Percentiles rank a stretch among this genome's conserved stretches.
phyloP scores from a whole-genome alignment of 2,888 invertebrate genomes.

The Boloria selene region DNA sequence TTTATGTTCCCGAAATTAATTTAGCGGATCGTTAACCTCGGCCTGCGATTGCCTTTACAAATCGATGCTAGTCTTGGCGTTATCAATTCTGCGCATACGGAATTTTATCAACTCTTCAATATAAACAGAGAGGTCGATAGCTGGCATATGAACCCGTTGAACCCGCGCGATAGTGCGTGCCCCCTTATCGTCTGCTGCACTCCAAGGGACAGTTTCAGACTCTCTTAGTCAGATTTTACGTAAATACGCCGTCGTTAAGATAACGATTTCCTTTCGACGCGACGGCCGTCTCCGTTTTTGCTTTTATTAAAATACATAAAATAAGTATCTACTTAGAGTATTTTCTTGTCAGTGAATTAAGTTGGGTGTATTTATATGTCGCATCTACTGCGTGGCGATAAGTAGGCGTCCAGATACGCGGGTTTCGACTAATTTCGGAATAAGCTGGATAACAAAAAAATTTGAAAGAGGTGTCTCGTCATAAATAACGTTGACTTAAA shows the following conservation, averaged over 20 bases:
- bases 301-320: constrained; percentile 69
- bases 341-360: constrained; percentile 64
- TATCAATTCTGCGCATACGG: constrained; percentile 66
- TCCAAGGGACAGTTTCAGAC: constrained; percentile 66
- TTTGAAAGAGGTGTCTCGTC: constrained; percentile 59
- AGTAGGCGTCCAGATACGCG: constrained; percentile 35
- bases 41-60: constrained; percentile 67
- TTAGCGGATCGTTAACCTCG: constrained; percentile 71
- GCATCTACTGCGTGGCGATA: constrained; percentile 26
- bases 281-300: constrained; percentile 62
- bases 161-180: constrained; percentile 52
- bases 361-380: constrained; percentile 44
- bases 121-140: constrained; percentile 78
- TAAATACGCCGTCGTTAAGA: constrained; percentile 77
- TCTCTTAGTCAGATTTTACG: constrained; percentile 77
- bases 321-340: constrained; percentile 63
- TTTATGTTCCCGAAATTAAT: constrained; percentile 64
- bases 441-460: constrained; percentile 44
- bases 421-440: constrained; percentile 33
- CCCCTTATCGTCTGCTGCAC: constrained; percentile 72
- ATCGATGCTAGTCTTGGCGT: constrained; percentile 59
- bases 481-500: constrained; percentile 81
- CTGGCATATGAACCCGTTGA: constrained; percentile 71
- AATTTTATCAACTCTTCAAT: constrained; percentile 52
- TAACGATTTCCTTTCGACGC: constrained; percentile 76